Evolutionary conservation across 2,888 invertebrate genomes (phyloP).

Genomic region (Sphecodes monilicornis): DNA sequence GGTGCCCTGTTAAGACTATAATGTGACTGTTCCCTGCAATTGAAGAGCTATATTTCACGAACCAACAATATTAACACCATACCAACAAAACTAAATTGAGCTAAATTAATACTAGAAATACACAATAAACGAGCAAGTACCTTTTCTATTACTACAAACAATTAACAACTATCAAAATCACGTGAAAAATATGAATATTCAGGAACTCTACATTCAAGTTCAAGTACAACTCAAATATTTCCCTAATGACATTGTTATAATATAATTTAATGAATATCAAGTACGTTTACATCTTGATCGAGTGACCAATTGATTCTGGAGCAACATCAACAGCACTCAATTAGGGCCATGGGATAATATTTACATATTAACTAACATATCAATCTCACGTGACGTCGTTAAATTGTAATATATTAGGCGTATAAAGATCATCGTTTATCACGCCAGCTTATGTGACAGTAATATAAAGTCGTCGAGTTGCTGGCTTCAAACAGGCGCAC

Average conservation of each 20-base stretch:
- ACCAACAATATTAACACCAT: not conserved
- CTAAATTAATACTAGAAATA: not conserved
- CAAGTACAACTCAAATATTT: not conserved
- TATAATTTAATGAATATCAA: not conserved
- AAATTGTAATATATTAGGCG: not conserved
- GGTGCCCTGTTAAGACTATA: constrained; percentile 19
- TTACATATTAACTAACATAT: not conserved
- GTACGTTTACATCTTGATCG: not conserved
- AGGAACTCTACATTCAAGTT: not conserved
- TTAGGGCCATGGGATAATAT: not conserved
- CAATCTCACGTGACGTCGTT: not conserved
- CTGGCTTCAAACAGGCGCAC: constrained; percentile 30
- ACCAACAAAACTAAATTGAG: not conserved
- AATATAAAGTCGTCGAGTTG: constrained; percentile 52
- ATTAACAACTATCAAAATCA: not conserved
- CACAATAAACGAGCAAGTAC: not conserved
- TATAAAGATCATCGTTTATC: constrained; percentile 28
- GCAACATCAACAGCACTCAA: not conserved
- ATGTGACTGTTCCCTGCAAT: constrained; percentile 4
- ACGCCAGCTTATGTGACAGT: constrained; percentile 34
- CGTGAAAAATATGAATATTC: not conserved
- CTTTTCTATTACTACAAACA: not conserved
- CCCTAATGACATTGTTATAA: not conserved
- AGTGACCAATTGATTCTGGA: not conserved
- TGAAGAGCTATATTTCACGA: not conserved